Percentiles rank a stretch among this genome's conserved stretches.
Conservation (phyloP, 2,888 invertebrate genomes). For the Volucella bombylans region DNA sequence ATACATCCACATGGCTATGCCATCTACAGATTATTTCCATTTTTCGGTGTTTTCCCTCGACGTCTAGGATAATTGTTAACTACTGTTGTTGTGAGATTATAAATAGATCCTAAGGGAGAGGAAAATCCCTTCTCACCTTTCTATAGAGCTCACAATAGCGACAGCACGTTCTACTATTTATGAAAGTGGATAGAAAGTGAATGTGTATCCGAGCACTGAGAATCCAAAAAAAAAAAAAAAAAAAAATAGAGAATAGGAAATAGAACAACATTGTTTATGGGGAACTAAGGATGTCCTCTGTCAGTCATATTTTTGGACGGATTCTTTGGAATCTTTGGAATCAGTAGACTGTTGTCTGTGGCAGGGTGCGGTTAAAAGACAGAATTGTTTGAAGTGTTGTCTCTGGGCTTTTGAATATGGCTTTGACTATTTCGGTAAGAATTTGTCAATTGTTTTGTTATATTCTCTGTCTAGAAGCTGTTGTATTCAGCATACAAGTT, state of each 20-base stretch:
- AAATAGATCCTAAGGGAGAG: constrained; percentile 52
- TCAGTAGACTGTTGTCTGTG: constrained; percentile 22
- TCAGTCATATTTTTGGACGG: neutral
- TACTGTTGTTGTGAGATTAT: constrained; percentile 3
- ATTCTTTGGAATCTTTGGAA: neutral
- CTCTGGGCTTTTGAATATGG: constrained; percentile 24
- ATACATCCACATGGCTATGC: constrained; percentile 32
- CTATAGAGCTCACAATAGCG: constrained; percentile 23
- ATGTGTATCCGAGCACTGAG: neutral
- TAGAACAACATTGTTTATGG: constrained; percentile 20
- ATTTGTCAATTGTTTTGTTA: neutral
- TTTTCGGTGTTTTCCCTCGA: constrained; percentile 12
- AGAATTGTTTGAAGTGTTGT: neutral
- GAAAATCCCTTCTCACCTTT: constrained; percentile 49
- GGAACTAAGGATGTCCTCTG: constrained; percentile 15
- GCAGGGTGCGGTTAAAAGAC: constrained; percentile 23
- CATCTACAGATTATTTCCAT: neutral
- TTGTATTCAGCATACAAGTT: too few relatives aligned
- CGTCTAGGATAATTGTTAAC: constrained; percentile 24
- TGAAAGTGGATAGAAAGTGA: constrained; percentile 9
- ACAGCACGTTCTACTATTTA: constrained; percentile 24
- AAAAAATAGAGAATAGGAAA: neutral
- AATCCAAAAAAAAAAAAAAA: constrained; percentile 5
- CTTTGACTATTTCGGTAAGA: constrained; percentile 58
- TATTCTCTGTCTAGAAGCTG: too few relatives aligned